Percentiles rank a stretch among this genome's conserved stretches.
phyloP scores from a whole-genome alignment of 2,797 vertebrate genomes.

The Lates japonicus region DNA sequence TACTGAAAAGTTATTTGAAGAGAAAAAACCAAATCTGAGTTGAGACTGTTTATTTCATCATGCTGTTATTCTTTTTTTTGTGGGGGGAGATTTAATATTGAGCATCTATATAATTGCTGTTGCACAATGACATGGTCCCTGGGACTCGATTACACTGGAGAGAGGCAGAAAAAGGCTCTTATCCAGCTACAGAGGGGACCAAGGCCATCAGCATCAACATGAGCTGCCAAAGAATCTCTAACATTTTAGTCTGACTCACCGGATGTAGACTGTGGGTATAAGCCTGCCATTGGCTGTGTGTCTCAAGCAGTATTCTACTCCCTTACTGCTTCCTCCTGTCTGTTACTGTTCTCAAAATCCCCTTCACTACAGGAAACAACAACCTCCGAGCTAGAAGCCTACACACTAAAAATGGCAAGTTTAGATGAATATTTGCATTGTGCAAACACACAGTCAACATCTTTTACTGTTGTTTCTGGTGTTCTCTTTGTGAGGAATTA shows the following conservation, averaged over 20 bases:
- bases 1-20: neutral
- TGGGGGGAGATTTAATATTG: neutral
- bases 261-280: too few species aligned
- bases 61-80: neutral
- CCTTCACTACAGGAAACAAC: too few species aligned
- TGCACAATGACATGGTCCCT: conserved; percentile 29
- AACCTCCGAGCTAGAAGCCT: too few species aligned
- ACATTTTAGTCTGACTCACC: neutral
- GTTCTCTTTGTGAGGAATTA: too few species aligned
- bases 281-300: too few species aligned
- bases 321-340: too few species aligned
- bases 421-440: too few species aligned
- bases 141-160: conserved; percentile 33
- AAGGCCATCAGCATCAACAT: conserved; percentile 23
- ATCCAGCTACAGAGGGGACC: conserved; percentile 21
- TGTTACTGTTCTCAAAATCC: too few species aligned
- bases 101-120: conserved; percentile 31
- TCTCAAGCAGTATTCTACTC: too few species aligned
- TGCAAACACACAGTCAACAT: too few species aligned
- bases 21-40: neutral
- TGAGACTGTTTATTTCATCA: neutral
- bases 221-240: conserved; percentile 22
- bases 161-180: conserved; percentile 44
- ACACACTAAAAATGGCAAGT: too few species aligned
- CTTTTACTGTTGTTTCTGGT: too few species aligned